Conservation (phyloP, 2,888 invertebrate species). For the Listrodromus nycthemerus region DNA sequence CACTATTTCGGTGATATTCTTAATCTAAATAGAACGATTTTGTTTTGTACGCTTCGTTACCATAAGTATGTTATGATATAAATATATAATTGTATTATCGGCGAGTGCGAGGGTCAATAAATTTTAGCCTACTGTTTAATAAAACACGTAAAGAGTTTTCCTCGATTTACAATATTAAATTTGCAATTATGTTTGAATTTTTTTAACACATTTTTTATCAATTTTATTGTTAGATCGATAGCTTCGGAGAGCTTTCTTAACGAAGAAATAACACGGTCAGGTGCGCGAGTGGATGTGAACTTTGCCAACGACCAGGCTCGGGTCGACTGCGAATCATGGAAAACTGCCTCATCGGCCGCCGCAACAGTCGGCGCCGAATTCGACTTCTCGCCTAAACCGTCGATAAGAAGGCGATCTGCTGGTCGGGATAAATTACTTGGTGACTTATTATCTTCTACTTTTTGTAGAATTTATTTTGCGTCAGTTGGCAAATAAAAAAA, state of each 20-base stretch:
- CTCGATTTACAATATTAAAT: too few relatives aligned
- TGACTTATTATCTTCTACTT: background rate
- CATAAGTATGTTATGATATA: background rate
- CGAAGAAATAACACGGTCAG: background rate
- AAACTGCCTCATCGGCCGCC: constrained; percentile 35
- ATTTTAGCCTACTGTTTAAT: constrained; percentile 1
- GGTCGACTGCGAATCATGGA: background rate
- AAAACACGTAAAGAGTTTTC: background rate
- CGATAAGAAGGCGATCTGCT: constrained; percentile 26
- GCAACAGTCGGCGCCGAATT: background rate
- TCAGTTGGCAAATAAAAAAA: background rate
- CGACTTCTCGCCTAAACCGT: background rate
- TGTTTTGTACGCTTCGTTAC: constrained; percentile 1
- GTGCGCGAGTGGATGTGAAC: constrained; percentile 24
- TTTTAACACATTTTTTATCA: too few relatives aligned
- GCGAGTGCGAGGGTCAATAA: constrained; percentile 12
- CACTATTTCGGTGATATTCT: background rate
- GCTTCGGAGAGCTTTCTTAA: background rate
- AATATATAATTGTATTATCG: background rate
- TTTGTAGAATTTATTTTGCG: background rate
- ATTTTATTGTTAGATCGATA: background rate
- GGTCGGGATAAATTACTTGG: background rate
- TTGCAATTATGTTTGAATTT: too few relatives aligned
- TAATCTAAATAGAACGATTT: background rate
- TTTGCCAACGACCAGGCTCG: constrained; percentile 23